phyloP scores from a whole-genome alignment of 2,113 vertebrate genomes.

The Chlorocebus sabaeus region DNA sequence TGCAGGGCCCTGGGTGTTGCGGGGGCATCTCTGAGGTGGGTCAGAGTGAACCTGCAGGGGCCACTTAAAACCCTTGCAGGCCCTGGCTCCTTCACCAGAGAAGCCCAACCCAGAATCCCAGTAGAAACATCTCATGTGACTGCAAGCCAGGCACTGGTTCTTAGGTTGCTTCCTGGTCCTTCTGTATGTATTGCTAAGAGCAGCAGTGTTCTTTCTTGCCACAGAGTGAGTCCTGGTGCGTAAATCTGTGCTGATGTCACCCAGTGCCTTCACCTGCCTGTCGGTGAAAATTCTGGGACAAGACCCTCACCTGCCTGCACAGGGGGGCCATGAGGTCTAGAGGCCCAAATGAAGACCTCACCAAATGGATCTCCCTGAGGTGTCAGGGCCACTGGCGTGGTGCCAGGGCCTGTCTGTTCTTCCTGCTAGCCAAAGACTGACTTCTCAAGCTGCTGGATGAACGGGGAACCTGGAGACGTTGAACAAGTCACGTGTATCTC shows the following conservation, averaged over 20 bases:
- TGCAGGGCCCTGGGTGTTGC: not conserved
- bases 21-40: not conserved
- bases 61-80: not conserved
- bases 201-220: not conserved
- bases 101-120: not conserved
- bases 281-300: not conserved
- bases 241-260: not conserved
- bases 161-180: not conserved
- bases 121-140: not conserved
- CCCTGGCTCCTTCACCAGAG: not conserved
- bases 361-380: not conserved
- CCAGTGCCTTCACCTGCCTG: not conserved
- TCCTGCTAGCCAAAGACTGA: not conserved
- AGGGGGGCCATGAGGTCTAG: fast-evolving
- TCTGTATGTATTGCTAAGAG: not conserved
- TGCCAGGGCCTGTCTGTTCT: not conserved
- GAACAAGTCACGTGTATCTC: not conserved
- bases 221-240: not conserved
- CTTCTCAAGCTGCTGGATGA: not conserved
- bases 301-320: not conserved
- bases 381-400: not conserved
- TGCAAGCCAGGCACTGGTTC: fast-evolving
- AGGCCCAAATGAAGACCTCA: too few relatives aligned
- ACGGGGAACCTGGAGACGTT: not conserved
- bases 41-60: not conserved